Conservation (phyloP, 2,888 invertebrate species). For the Hydrotaea cyrtoneurina region DNA sequence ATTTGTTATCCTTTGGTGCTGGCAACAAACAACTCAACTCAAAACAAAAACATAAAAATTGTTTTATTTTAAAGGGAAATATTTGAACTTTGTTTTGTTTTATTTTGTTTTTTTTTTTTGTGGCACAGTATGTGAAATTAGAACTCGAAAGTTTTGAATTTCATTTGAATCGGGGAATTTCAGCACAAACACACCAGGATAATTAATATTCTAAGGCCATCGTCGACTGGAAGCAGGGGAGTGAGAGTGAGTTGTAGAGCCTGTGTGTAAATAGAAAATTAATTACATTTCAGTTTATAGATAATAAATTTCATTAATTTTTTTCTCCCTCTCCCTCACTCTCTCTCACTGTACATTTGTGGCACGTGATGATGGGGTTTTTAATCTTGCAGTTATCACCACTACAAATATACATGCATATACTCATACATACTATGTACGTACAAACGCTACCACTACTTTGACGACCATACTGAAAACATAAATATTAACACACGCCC, state of each 20-base stretch:
- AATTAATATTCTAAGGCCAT: slow-evolving; percentile 50
- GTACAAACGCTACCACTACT: slow-evolving; percentile 9
- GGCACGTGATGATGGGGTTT: slow-evolving; percentile 57
- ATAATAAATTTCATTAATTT: slow-evolving; percentile 60
- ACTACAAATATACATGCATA: slow-evolving; percentile 17
- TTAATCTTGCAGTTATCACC: slow-evolving; percentile 38
- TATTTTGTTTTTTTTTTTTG: neutral
- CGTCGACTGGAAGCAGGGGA: neutral
- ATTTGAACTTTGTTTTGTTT: neutral
- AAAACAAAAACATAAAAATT: neutral
- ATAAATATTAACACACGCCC: slow-evolving; percentile 62
- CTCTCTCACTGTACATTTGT: neutral
- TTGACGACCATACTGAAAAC: slow-evolving; percentile 25
- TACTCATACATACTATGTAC: neutral
- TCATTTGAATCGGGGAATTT: neutral
- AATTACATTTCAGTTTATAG: slow-evolving; percentile 46
- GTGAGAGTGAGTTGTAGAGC: neutral
- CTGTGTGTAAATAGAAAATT: slow-evolving; percentile 40
- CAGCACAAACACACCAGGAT: neutral
- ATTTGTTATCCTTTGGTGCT: slow-evolving; percentile 30
- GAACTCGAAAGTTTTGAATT: slow-evolving; percentile 30
- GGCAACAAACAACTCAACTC: neutral
- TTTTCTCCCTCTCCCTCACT: slow-evolving; percentile 24
- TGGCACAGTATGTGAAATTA: slow-evolving; percentile 22
- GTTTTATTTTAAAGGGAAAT: neutral